These are phyloP conservation scores for Rhodeus uyekii DNA, from an alignment of 2,797 vertebrate species.

Conservation along the genomic window DNA sequence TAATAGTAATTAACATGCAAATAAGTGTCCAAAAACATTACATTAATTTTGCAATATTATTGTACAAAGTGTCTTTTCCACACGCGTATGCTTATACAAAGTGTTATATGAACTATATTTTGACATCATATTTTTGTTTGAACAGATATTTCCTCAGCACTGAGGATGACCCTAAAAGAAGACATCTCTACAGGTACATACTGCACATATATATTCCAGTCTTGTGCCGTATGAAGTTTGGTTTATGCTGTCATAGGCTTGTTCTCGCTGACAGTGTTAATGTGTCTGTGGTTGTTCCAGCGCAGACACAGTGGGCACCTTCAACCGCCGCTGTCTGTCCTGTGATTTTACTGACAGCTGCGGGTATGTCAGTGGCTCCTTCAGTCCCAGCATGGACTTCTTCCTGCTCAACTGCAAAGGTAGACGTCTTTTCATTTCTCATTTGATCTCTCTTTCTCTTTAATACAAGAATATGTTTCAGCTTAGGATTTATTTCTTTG, in stretches of 20 bases:
- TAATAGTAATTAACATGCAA: background rate
- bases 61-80: background rate
- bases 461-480: background rate
- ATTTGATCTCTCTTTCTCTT: background rate
- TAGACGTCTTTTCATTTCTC: conserved; percentile 57
- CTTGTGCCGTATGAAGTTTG: background rate
- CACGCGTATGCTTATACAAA: background rate
- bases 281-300: conserved; percentile 68
- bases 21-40: background rate
- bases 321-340: conserved; percentile 92
- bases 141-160: conserved; percentile 95
- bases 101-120: background rate
- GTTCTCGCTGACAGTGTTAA: conserved; percentile 6
- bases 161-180: conserved; percentile 87
- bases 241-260: background rate
- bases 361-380: conserved; percentile 87
- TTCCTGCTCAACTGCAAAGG: conserved; percentile 93
- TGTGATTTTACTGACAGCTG: conserved; percentile 86
- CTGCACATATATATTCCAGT: rapidly evolving
- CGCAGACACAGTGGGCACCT: conserved; percentile 88
- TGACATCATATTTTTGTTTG: background rate
- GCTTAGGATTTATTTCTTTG: background rate
- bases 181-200: conserved; percentile 92
- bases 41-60: background rate
- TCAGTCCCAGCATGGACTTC: conserved; percentile 86